phyloP scores from a whole-genome alignment of 1,140 invertebrate species.

The Harpegnathos saltator region DNA sequence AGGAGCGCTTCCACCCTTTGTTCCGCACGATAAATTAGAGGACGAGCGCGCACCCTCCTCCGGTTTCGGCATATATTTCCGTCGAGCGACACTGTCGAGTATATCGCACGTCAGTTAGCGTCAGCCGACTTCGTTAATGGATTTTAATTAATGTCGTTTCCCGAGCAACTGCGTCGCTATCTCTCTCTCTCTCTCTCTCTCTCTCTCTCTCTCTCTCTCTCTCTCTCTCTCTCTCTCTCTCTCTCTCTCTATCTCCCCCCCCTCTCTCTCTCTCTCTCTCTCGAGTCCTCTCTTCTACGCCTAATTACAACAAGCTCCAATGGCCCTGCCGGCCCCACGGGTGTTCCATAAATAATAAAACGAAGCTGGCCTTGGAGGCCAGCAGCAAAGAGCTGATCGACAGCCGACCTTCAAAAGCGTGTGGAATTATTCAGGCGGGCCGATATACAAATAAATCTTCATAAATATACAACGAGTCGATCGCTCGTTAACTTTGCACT shows the following conservation, averaged over 20 bases:
- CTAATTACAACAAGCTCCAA: constrained; percentile 50
- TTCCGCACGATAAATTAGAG: constrained; percentile 15
- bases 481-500: constrained; percentile 6
- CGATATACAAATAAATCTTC: constrained; percentile 11
- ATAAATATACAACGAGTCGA: constrained; percentile 21
- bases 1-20: not conserved
- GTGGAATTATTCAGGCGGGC: constrained; percentile 52
- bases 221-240: too few species aligned
- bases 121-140: constrained; percentile 56
- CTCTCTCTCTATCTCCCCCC: too few species aligned
- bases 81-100: not conserved
- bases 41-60: constrained; percentile 21
- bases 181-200: not conserved
- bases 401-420: not conserved
- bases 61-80: constrained; percentile 44
- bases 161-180: not conserved
- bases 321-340: not conserved
- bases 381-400: not conserved
- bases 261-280: not conserved
- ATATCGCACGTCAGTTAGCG: constrained; percentile 39
- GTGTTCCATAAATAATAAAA: constrained; percentile 61
- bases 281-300: too few species aligned
- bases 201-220: too few species aligned
- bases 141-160: constrained; percentile 71
- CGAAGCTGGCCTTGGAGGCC: constrained; percentile 5